These are phyloP conservation scores for Halictus quadricinctus DNA, from an alignment of 2,888 invertebrate genomes.

Conservation along the genomic window DNA sequence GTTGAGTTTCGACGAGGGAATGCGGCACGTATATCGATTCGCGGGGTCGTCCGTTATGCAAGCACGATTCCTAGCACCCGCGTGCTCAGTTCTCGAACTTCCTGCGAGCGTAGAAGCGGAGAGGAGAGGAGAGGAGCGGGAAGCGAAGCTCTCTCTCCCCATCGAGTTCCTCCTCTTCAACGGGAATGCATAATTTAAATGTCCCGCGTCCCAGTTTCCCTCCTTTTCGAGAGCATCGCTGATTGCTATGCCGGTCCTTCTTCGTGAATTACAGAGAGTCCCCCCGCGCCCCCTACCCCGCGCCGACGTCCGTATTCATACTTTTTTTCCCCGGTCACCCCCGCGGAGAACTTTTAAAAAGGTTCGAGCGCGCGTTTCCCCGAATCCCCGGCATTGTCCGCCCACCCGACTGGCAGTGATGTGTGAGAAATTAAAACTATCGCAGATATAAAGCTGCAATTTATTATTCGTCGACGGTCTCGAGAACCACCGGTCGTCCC, in stretches of 20 bases:
- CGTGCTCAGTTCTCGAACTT: conserved; percentile 52
- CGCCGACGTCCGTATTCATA: conserved; percentile 64
- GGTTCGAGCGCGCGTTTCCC: conserved; percentile 56
- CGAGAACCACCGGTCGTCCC: conserved; percentile 8
- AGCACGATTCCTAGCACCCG: conserved; percentile 59
- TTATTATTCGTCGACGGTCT: conserved; percentile 15
- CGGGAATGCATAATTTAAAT: conserved; percentile 77
- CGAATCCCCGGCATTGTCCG: conserved; percentile 46
- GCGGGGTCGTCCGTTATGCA: conserved; percentile 55
- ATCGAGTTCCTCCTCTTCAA: conserved; percentile 55
- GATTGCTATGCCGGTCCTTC: conserved; percentile 73
- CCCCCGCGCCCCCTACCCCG: neutral
- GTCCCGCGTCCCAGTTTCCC: conserved; percentile 75
- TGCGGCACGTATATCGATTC: conserved; percentile 56
- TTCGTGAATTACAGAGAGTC: conserved; percentile 65
- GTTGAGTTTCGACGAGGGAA: conserved; percentile 41
- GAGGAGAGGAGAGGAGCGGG: neutral
- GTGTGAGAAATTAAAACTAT: conserved; percentile 46
- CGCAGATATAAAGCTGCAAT: conserved; percentile 26
- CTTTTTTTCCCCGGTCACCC: conserved; percentile 45
- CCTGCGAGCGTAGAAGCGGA: neutral
- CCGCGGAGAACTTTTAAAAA: conserved; percentile 62
- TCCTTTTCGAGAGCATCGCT: conserved; percentile 65
- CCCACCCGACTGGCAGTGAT: conserved; percentile 14
- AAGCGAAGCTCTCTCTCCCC: neutral